Evolutionary conservation across 2,888 invertebrate genomes (phyloP).

Genomic region (Mesoligia furuncula): DNA sequence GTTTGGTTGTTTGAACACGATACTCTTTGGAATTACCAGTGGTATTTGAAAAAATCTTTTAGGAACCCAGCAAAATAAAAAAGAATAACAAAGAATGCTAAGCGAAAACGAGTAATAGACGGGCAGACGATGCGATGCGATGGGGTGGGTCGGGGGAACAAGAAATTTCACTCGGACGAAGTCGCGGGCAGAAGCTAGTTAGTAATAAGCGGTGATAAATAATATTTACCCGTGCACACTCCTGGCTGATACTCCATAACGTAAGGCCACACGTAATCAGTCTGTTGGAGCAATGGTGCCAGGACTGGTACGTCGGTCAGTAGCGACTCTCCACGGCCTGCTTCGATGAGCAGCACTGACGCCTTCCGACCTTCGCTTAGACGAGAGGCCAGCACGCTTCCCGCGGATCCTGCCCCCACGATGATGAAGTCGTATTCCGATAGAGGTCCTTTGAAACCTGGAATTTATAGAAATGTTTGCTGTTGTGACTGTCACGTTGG

Average conservation of each 20-base stretch:
- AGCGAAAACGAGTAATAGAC: neutral
- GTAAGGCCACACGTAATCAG: conserved; percentile 88
- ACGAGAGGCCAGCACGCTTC: conserved; percentile 88
- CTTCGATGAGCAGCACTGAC: conserved; percentile 87
- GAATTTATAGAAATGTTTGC: conserved; percentile 40
- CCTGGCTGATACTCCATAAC: conserved; percentile 89
- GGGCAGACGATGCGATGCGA: neutral
- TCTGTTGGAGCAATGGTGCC: conserved; percentile 83
- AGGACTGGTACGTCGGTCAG: conserved; percentile 85
- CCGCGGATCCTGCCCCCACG: conserved; percentile 90
- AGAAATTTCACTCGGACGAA: neutral
- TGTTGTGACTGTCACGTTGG: neutral
- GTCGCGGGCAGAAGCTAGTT: neutral
- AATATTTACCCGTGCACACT: conserved; percentile 85
- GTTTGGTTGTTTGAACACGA: too few species aligned
- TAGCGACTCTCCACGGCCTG: conserved; percentile 85
- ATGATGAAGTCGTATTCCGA: conserved; percentile 87
- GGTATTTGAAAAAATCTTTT: too few species aligned
- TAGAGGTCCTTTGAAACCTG: conserved; percentile 83
- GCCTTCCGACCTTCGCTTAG: conserved; percentile 85
- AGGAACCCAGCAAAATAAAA: neutral
- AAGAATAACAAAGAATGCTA: neutral
- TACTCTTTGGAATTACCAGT: too few species aligned
- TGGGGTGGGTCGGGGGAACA: neutral
- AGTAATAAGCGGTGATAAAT: neutral